Conservation (phyloP, 92 coral and sea anemone genomes). For the Porites divaricata region DNA sequence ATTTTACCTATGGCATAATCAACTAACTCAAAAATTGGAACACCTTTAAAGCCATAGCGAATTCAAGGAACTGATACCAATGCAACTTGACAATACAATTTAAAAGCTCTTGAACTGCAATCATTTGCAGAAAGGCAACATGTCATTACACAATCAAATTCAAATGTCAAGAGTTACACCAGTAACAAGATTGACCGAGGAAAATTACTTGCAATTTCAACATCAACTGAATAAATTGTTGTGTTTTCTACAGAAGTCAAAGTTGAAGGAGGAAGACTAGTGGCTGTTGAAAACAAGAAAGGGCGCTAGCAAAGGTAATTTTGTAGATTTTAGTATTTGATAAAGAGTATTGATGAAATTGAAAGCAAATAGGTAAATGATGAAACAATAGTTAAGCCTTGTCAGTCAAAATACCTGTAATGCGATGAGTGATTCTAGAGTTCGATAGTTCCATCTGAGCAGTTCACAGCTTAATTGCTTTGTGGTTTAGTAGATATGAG, state of each 20-base stretch:
- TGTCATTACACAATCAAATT: too few relatives aligned
- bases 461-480: background rate
- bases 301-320: constrained; percentile 16
- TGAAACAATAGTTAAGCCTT: background rate
- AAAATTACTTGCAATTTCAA: background rate
- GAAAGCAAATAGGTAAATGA: background rate
- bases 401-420: background rate
- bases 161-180: too few relatives aligned
- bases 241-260: constrained; percentile 33
- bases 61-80: too few relatives aligned
- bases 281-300: constrained; percentile 23
- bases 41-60: too few relatives aligned
- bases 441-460: constrained; percentile 24
- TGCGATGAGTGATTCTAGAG: background rate
- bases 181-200: too few relatives aligned
- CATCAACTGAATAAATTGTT: background rate
- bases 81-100: too few relatives aligned
- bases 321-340: constrained; percentile 1
- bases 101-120: too few relatives aligned
- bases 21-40: too few relatives aligned
- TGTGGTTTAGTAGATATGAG: background rate
- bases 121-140: too few relatives aligned
- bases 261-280: constrained; percentile 39
- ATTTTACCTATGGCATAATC: too few relatives aligned
- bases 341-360: background rate